A percentile compares a stretch with the other conserved stretches of the same genome.
Conservation (phyloP, 2,888 invertebrate genomes). For the Spodoptera littoralis region DNA sequence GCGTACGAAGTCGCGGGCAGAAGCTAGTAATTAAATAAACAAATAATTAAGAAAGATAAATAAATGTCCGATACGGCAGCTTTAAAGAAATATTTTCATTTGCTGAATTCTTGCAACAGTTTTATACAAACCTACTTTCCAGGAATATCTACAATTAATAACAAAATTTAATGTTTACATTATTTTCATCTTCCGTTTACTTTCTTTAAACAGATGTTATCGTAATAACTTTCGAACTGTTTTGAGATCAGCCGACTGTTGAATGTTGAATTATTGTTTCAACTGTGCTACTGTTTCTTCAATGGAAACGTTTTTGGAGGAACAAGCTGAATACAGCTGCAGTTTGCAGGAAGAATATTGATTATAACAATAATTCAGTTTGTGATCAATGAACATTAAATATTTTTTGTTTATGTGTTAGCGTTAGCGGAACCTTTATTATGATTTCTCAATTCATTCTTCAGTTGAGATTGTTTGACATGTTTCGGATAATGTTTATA, state of each 20-base stretch:
- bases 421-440: conserved; percentile 39
- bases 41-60: no score
- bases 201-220: conserved; percentile 68
- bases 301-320: conserved; percentile 39
- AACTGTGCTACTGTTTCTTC: conserved; percentile 55
- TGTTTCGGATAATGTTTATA: conserved; percentile 38
- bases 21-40: no score
- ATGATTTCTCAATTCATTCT: conserved; percentile 51
- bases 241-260: conserved; percentile 73
- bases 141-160: conserved; percentile 30
- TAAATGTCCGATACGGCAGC: no score
- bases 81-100: background rate
- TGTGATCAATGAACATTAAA: conserved; percentile 40
- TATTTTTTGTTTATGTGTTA: conserved; percentile 33
- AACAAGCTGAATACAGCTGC: conserved; percentile 25
- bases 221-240: conserved; percentile 68
- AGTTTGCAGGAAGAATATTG: conserved; percentile 36
- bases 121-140: conserved; percentile 1
- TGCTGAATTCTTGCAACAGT: conserved; percentile 7
- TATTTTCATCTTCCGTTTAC: conserved; percentile 65
- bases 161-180: conserved; percentile 47
- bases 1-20: no score
- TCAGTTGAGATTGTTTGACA: conserved; percentile 42
- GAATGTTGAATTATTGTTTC: conserved; percentile 63
- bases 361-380: conserved; percentile 40